Base-by-base conservation (phyloP, 2,113 vertebrate species). In the Corapipo altera region DNA sequence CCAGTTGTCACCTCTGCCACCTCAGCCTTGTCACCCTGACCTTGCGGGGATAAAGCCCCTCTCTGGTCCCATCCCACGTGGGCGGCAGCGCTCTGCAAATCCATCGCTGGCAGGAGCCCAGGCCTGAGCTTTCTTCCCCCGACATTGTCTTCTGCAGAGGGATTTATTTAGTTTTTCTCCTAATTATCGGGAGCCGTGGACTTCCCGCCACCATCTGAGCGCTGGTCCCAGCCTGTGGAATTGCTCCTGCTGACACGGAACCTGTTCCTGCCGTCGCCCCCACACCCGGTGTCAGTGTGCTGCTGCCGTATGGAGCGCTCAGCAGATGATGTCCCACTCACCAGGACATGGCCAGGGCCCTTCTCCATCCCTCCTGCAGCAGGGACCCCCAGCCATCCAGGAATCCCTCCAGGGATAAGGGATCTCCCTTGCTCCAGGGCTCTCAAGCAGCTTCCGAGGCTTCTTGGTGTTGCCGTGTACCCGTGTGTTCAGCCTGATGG, bases 171-270 rank as follows among this genome's bases (percentile, higher is more conserved):
- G 14, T 28, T 51, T 93, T 93, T 23, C 70, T 94, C 88, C 89
- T 69, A 80, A 93, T 89, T 89, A 85, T 51, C 85, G 62, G 78
- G 93, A 89, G 71, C 71, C 1, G 11, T 1, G 89, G 78, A 83
- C 93, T 91, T 95, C 81, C 93, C 88, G 54, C 65, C 35, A 10
- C 37, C 70, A 69, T 95, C 82, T 88, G 94, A 95, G 88, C 5
- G 2, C 32, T 51, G 91, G 37, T 49, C 8, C 23, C 83, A 86
- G 81, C 87, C 88, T 30, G 46, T n/a, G 10, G 48, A 8, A 28
- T 75, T 91, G 66, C 94, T 95, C 65, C 73, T 81, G 79, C 72
- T 0, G 48, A 51, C n/a, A 10, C 69, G 24, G 9, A 70, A 51
- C 15, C 84, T 95, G 84, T 89, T 92, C 94, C 82, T 80, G 77